Evolutionary conservation across 1,140 invertebrate species (phyloP), one percentile per base, ranked within the genome.

Genomic region (Oscheius sp.): DNA sequence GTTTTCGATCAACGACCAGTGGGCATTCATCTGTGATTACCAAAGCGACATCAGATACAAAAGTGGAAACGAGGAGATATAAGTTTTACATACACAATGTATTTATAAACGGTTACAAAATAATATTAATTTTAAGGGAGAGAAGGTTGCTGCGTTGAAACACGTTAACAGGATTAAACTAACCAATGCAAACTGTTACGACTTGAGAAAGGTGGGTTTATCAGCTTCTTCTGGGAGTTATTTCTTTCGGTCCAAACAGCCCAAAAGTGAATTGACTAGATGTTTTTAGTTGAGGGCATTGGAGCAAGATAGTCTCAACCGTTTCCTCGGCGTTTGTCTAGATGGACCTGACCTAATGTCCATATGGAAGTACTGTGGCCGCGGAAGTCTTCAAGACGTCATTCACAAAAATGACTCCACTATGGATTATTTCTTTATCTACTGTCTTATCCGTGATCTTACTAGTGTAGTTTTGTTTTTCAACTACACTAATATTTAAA

Each of bases 311-410:
- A 71, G 72, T 36, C 28, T 71, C n/a, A 70, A 70, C 68, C 63
- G 65, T n/a, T 71, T 71, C 29, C 3, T 71, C 7, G 68, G 68
- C 35, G 28, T 71, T n/a, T 66, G 35, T 23, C 38, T 70, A n/a
- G 68, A 71, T 29, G 67, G 38, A 35, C 68, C 68, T 18, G 61
- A 71, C 26, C 38, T 70, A 20, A 1, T 71, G 28, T 71, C 68
- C n/a, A 29, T 72, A 10, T 71, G 68, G 68, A 71, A 52, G 38
- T 71, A 71, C 65, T 71, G 68, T 45, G 52, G 68, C 38, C 10
- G 68, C n/a, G 68, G 68, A 36, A 71, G 68, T 31, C 68, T 71
- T 2, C 28, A 68, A 1, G 68, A 71, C 42, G 68, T 71, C 4
- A 46, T 71, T 13, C 10, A 63, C 32, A 63, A 63, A 32, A 63